Base-by-base conservation (phyloP, 2,797 vertebrate species). In the Sphaeramia orbicularis region DNA sequence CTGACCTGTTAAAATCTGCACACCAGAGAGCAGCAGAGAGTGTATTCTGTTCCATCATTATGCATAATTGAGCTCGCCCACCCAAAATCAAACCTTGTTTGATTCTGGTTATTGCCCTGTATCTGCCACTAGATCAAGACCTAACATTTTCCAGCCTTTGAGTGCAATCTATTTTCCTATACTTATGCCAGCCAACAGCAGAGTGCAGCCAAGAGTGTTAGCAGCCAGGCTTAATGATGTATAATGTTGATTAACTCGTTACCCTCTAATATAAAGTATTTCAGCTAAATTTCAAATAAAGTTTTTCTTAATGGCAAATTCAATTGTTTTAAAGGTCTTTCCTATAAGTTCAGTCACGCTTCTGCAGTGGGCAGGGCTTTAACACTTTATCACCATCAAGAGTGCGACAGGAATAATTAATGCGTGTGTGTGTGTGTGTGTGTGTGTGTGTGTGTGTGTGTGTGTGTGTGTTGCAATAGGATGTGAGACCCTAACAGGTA, bases 291-390 rank as follows among this genome's bases (percentile, higher is more conserved):
- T 72, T 71, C 78, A 78, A 81, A 64, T 77, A 83, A 87, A 83
- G 76, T 76, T 87, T 83, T 35, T 50, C 77, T 77, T 85, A 82
- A 85, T 84, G 72, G 74, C 62, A 80, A 84, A 87, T 85, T 66
- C 82, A 72, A 80, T 89, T 30, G 80, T 85, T 81, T 50, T 51
- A 85, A 84, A 86, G 80, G 85, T 83, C 84, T 83, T 63, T 79
- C 69, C 63, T 64, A 56, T 70, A 67, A 57, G 74, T 76, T 45
- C 40, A 18, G 55, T 58, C 71, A 43, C 5, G 15, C 50, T 50
- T 47, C 59, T 57, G 67, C 67, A 37, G 74, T 50, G 67, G 83
- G 85, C 73, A 1, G 78, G 65, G 32, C 74, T 14, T 16, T 9
- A 57, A n/a, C 73, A 54, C 82, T 85, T 81, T 27, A 76, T 89